These are phyloP conservation scores for Neria commutata DNA, from an alignment of 2,888 invertebrate genomes.

Conservation along the genomic window DNA sequence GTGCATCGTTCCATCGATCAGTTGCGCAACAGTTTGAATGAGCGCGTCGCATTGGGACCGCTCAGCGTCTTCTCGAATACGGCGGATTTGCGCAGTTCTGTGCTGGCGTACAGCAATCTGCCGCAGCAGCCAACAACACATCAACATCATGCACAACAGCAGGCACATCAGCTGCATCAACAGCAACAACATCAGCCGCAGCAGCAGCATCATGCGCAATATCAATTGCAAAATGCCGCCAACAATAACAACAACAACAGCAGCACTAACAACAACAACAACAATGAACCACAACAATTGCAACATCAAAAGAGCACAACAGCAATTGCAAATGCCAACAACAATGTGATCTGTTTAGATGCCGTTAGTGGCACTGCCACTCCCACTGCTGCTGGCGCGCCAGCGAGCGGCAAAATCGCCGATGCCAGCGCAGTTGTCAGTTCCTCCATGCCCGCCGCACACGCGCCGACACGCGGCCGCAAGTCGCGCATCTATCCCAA, in stretches of 20 bases:
- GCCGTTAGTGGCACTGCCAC: slow-evolving; percentile 22
- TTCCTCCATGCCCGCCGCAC: slow-evolving; percentile 35
- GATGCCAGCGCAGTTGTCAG: slow-evolving; percentile 10
- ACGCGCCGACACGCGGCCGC: slow-evolving; percentile 47
- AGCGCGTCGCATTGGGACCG: slow-evolving; percentile 66
- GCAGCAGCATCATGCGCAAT: slow-evolving; percentile 32
- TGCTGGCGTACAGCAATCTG: slow-evolving; percentile 57
- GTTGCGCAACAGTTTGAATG: slow-evolving; percentile 67
- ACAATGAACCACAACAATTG: slow-evolving; percentile 27
- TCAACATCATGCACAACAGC: slow-evolving; percentile 40
- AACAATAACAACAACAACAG: slow-evolving; percentile 60
- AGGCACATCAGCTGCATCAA: slow-evolving; percentile 64
- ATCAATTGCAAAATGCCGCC: slow-evolving; percentile 64
- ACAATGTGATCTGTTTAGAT: slow-evolving; percentile 19
- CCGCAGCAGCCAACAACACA: slow-evolving; percentile 35
- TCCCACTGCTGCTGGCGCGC: slow-evolving; percentile 1
- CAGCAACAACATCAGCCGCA: slow-evolving; percentile 41
- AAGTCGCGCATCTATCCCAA: slow-evolving; percentile 56
- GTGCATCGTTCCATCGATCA: slow-evolving; percentile 73
- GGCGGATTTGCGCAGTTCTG: slow-evolving; percentile 56
- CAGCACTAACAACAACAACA: slow-evolving; percentile 42
- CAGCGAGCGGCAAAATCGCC: slow-evolving; percentile 19
- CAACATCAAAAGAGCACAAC: slow-evolving; percentile 29
- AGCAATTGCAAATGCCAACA: slow-evolving; percentile 18
- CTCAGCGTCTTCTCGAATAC: slow-evolving; percentile 60